These are phyloP conservation scores for Magallana gigas DNA, from an alignment of 1,140 invertebrate genomes.

Conservation along the genomic window DNA sequence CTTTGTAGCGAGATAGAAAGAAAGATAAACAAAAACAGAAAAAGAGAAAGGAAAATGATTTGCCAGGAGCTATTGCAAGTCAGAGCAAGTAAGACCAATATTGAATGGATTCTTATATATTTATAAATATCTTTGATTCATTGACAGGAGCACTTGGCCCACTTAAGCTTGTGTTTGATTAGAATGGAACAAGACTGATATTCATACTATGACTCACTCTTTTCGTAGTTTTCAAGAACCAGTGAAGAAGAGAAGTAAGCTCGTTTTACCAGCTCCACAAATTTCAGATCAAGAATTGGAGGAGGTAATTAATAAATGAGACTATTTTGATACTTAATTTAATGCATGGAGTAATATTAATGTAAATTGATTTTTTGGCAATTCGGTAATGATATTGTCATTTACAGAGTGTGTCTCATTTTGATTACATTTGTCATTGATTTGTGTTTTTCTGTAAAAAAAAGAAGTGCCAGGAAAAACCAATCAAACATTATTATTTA, in stretches of 20 bases:
- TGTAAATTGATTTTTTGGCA: too few species aligned
- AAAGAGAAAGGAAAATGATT: conserved; percentile 96
- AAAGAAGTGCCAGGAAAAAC: too few species aligned
- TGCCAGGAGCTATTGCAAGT: conserved; percentile 91
- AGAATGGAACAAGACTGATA: not conserved
- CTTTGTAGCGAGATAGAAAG: conserved; percentile 75
- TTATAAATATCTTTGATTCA: too few species aligned
- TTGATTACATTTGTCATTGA: too few species aligned
- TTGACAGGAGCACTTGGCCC: not conserved
- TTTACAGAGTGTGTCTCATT: too few species aligned
- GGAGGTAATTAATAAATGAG: conserved; percentile 80
- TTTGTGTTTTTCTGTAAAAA: too few species aligned
- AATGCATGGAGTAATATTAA: too few species aligned
- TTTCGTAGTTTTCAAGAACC: conserved; percentile 84
- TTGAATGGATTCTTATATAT: not conserved
- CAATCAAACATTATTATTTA: too few species aligned
- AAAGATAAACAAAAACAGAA: conserved; percentile 87
- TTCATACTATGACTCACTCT: not conserved
- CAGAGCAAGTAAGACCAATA: conserved; percentile 75
- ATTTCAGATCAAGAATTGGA: conserved; percentile 91
- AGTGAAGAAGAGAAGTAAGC: conserved; percentile 94
- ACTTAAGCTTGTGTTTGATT: not conserved
- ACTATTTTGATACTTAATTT: too few species aligned
- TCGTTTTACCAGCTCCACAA: conserved; percentile 97
- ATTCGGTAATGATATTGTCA: too few species aligned